Conservation (phyloP, 2,797 vertebrate species). For the Antennarius maculatus region DNA sequence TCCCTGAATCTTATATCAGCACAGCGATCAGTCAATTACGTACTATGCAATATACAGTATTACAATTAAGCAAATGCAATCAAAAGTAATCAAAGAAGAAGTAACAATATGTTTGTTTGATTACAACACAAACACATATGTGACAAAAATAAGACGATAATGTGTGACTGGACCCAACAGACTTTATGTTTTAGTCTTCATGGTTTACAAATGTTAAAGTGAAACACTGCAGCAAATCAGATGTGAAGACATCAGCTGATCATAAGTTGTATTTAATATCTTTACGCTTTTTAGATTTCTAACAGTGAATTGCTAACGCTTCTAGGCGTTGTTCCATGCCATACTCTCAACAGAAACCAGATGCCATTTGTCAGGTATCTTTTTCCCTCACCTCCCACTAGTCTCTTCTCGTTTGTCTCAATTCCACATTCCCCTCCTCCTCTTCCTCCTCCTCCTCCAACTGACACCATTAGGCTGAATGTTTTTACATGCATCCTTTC, state of each 20-base stretch:
- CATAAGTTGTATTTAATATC: too few relatives aligned
- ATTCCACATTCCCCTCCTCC: not conserved
- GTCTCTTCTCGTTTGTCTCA: slow-evolving; percentile 2
- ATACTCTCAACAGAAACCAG: slow-evolving; percentile 1
- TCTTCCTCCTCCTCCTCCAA: not conserved
- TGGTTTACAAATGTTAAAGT: not conserved
- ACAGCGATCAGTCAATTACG: too few relatives aligned
- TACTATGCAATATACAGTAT: too few relatives aligned
- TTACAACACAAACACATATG: too few relatives aligned
- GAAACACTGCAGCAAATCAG: not conserved
- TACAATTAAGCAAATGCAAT: too few relatives aligned
- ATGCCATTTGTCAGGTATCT: not conserved
- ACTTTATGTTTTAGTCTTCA: not conserved
- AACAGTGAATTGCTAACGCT: too few relatives aligned
- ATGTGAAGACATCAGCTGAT: not conserved
- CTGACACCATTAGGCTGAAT: not conserved
- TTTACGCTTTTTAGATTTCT: too few relatives aligned
- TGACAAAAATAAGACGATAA: not conserved
- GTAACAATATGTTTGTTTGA: too few relatives aligned
- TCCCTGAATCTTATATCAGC: too few relatives aligned
- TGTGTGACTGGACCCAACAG: not conserved
- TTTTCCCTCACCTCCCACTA: not conserved
- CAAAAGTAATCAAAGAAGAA: too few relatives aligned
- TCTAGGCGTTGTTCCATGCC: not conserved
- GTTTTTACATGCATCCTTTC: not conserved